These are phyloP conservation scores for Autographa gamma DNA, from an alignment of 2,888 invertebrate genomes.

Conservation along the genomic window DNA sequence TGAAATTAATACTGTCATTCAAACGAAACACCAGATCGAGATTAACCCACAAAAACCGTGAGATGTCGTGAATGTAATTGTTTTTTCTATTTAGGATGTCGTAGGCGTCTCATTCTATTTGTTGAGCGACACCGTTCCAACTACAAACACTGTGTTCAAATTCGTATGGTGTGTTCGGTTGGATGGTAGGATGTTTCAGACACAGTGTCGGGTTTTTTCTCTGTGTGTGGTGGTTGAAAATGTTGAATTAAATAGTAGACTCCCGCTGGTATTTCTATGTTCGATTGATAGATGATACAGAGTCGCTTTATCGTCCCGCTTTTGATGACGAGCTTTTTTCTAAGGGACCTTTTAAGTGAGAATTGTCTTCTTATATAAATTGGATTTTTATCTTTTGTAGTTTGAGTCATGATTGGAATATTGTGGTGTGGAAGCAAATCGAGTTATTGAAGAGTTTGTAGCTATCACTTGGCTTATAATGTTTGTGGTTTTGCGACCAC, in stretches of 20 bases:
- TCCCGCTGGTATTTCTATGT: slow-evolving; percentile 80
- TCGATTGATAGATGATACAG: slow-evolving; percentile 86
- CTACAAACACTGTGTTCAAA: slow-evolving; percentile 44
- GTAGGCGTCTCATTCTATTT: slow-evolving; percentile 72
- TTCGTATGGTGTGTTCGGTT: neutral
- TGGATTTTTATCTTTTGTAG: slow-evolving; percentile 78
- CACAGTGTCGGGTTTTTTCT: slow-evolving; percentile 36
- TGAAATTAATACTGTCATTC: slow-evolving; percentile 80
- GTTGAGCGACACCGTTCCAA: slow-evolving; percentile 62
- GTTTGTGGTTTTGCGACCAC: slow-evolving; percentile 5
- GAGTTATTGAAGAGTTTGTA: slow-evolving; percentile 36
- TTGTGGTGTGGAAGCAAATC: slow-evolving; percentile 52
- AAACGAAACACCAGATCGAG: slow-evolving; percentile 73
- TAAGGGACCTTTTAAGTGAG: slow-evolving; percentile 78
- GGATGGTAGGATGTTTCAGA: slow-evolving; percentile 12
- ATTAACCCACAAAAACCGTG: slow-evolving; percentile 66
- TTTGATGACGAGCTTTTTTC: slow-evolving; percentile 73
- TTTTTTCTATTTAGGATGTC: slow-evolving; percentile 75
- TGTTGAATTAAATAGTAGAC: slow-evolving; percentile 78
- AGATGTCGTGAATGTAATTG: slow-evolving; percentile 78
- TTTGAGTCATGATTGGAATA: slow-evolving; percentile 63
- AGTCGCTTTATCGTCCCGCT: slow-evolving; percentile 69
- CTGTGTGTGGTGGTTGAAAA: slow-evolving; percentile 57
- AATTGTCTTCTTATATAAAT: slow-evolving; percentile 82
- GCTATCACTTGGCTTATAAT: neutral